phyloP scores from a whole-genome alignment of 2,888 invertebrate genomes.

The Oscheius onirici region DNA sequence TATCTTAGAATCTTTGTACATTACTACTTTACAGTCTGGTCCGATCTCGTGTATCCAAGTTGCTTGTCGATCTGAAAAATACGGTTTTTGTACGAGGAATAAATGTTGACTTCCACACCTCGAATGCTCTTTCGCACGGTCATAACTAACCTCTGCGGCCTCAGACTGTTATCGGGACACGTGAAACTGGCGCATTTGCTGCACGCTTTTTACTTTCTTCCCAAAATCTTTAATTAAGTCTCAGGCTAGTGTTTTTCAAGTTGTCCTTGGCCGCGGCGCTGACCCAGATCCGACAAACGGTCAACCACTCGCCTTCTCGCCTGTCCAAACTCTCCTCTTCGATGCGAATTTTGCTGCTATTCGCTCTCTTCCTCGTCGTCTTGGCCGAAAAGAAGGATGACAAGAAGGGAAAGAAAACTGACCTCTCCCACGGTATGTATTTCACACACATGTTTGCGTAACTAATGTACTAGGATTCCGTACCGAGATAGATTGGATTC shows the following conservation, averaged over 20 bases:
- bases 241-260: not conserved
- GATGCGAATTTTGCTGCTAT: conserved; percentile 25
- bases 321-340: not conserved
- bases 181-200: too few relatives aligned
- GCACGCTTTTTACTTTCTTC: too few relatives aligned
- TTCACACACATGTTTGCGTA: not conserved
- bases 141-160: too few relatives aligned
- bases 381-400: conserved; percentile 31
- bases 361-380: not conserved
- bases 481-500: conserved; percentile 67
- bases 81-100: conserved; percentile 24
- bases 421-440: conserved; percentile 19
- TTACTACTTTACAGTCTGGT: conserved; percentile 1
- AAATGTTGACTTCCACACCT: not conserved
- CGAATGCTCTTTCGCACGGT: too few relatives aligned
- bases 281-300: conserved; percentile 20
- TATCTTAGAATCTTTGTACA: conserved; percentile 7
- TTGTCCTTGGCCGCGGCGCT: conserved; percentile 27
- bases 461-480: conserved; percentile 59
- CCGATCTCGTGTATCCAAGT: conserved; percentile 7
- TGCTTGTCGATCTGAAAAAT: conserved; percentile 22
- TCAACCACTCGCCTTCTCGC: not conserved
- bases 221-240: too few relatives aligned
- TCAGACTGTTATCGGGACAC: too few relatives aligned
- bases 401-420: conserved; percentile 40